Percentiles rank a stretch among this genome's conserved stretches.
Evolutionary conservation across 2,888 invertebrate species (phyloP).

Genomic region (Strigamia transsilvanica): DNA sequence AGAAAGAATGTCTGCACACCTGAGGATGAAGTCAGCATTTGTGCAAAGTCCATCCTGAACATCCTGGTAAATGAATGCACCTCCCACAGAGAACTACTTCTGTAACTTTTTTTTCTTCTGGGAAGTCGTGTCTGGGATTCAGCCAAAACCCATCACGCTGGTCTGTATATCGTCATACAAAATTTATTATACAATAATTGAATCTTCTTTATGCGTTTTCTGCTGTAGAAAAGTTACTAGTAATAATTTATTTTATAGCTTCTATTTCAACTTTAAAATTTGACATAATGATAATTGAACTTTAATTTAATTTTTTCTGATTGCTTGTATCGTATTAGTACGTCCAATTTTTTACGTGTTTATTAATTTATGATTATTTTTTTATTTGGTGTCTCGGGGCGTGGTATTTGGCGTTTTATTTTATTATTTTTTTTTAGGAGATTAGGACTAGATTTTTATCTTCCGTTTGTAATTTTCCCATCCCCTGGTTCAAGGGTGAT

Average conservation of each 20-base stretch:
- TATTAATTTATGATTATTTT: conserved; percentile 28
- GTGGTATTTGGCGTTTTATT: conserved; percentile 13
- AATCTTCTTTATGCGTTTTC: conserved; percentile 27
- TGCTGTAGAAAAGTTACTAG: not conserved
- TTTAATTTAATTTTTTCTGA: conserved; percentile 1
- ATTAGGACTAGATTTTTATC: conserved; percentile 22
- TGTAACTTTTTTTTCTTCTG: conserved; percentile 1
- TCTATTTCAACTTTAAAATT: conserved; percentile 10
- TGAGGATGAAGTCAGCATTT: not conserved
- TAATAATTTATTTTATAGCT: conserved; percentile 38
- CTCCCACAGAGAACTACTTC: conserved; percentile 22
- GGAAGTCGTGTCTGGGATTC: conserved; percentile 17
- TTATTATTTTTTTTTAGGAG: not conserved
- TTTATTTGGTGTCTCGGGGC: not conserved
- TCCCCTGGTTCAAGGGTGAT: conserved; percentile 17
- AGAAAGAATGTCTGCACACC: not conserved
- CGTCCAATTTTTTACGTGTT: not conserved
- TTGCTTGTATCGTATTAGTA: conserved; percentile 13
- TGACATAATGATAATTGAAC: conserved; percentile 33
- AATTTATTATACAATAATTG: conserved; percentile 36
- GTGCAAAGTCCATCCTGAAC: not conserved
- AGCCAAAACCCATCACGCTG: conserved; percentile 17
- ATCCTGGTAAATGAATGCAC: conserved; percentile 29
- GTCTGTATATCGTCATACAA: conserved; percentile 6
- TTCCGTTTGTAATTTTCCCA: conserved; percentile 35